Evolutionary conservation across 1,140 invertebrate genomes (phyloP), one percentile per base, ranked within the genome.

Genomic region (Cyclina sinensis): DNA sequence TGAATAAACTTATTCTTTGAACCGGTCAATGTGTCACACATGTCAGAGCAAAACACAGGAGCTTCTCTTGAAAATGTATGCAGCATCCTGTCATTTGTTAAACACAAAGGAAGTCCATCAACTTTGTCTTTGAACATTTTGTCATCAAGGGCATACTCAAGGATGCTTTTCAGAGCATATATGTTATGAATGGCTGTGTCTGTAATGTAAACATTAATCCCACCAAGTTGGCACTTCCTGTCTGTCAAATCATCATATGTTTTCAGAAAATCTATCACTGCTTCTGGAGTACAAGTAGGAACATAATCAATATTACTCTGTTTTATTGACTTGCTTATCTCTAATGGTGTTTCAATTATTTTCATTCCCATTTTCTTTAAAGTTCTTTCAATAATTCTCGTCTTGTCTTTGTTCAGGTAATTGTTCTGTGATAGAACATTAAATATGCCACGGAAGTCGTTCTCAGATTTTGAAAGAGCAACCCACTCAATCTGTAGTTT

Each of bases 361-460:
- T 87, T 91, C 87, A 91, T 89, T 27, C 83, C 86, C 54, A 89
- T 21, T n/a, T 27, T 59, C 39, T 81, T 76, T 18, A 91, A 68
- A 11, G 80, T 39, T n/a, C 46, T 32, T 78, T 54, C 74, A 30
- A 78, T 27, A 9, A 12, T 9, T 5, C 39, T n/a, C 27, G 21
- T 39, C 46, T 48, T 24, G 7, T 74, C 24, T 24, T n/a, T n/a
- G 24, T 27, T 1, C n/a, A n/a, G n/a, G n/a, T n/a, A n/a, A n/a
- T n/a, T n/a, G n/a, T n/a, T n/a, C n/a, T n/a, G n/a, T n/a, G n/a
- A n/a, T n/a, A 51, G 54, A 21, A 16, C 27, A 11, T 78, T 78
- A 35, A 78, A 78, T 16, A 24, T 48, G 21, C 74, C 74, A 78
- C 27, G 7, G 14, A 54, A 54, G 14, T 46, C n/a, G 11, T 7